phyloP scores from a whole-genome alignment of 2,888 invertebrate species.

The Congeria kusceri region DNA sequence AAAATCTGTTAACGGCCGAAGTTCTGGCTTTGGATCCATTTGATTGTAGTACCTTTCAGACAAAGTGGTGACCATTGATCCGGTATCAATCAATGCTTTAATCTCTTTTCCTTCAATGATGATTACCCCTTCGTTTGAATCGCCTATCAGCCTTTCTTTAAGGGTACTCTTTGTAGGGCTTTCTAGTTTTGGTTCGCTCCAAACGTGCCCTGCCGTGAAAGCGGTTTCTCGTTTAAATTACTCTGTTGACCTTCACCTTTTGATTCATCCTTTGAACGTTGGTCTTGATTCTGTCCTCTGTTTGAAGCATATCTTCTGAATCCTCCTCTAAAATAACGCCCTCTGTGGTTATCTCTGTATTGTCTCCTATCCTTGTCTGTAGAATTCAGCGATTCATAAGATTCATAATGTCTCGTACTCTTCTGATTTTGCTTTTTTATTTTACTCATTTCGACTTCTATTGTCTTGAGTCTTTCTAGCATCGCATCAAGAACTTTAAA shows the following conservation, averaged over 20 bases:
- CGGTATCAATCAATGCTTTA: constrained; percentile 18
- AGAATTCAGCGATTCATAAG: too few relatives aligned
- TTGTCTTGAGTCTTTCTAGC: too few relatives aligned
- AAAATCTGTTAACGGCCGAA: neutral
- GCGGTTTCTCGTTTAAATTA: neutral
- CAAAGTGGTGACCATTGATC: constrained; percentile 15
- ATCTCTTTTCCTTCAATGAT: constrained; percentile 3
- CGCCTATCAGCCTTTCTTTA: constrained; percentile 15
- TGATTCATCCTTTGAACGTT: neutral
- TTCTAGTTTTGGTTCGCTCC: constrained; percentile 2
- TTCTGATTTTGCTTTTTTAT: too few relatives aligned
- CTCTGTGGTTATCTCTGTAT: too few relatives aligned
- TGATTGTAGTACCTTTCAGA: neutral
- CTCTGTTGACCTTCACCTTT: neutral
- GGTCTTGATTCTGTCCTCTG: too few relatives aligned
- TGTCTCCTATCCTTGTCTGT: too few relatives aligned
- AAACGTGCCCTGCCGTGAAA: constrained; percentile 9
- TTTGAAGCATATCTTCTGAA: too few relatives aligned
- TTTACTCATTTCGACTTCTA: too few relatives aligned
- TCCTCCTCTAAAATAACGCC: too few relatives aligned
- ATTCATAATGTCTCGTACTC: too few relatives aligned
- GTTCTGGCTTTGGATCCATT: constrained; percentile 21
- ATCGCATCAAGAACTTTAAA: too few relatives aligned
- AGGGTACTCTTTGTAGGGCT: constrained; percentile 10
- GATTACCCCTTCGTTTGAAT: constrained; percentile 10